These are phyloP conservation scores for Chrysotoxum bicinctum DNA, from an alignment of 2,888 invertebrate genomes.

Conservation along the genomic window DNA sequence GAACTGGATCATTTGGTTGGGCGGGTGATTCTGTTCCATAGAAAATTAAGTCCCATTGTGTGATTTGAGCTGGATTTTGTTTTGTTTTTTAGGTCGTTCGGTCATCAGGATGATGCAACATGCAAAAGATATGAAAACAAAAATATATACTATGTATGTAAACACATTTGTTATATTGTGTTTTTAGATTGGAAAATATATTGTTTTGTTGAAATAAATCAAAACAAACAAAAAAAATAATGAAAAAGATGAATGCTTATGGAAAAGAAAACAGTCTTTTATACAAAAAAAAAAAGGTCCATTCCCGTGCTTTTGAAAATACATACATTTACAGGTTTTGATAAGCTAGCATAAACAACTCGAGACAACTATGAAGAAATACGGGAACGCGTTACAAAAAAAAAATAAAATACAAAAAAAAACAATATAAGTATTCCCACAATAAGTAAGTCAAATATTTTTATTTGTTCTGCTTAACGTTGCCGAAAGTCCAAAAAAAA, in stretches of 20 bases:
- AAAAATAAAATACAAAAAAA: no score
- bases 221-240: neutral
- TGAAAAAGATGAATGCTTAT: neutral
- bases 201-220: neutral
- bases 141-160: neutral
- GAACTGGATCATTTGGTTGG: constrained; percentile 82
- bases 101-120: constrained; percentile 30
- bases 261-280: neutral
- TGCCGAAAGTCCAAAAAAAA: no score
- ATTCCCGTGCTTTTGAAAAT: neutral
- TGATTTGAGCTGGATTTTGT: constrained; percentile 83
- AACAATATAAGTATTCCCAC: no score
- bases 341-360: neutral
- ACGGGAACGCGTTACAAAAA: neutral
- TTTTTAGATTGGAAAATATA: neutral
- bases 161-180: constrained; percentile 7
- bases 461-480: no score
- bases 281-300: neutral
- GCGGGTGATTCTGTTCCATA: constrained; percentile 89
- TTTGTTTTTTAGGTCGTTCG: constrained; percentile 54
- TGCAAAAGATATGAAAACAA: constrained; percentile 47
- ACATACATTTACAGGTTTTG: neutral
- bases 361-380: neutral
- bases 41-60: constrained; percentile 91
- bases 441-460: no score